Evolutionary conservation across 2,113 vertebrate species (phyloP), one percentile per base, ranked within the genome.

Genomic region (Gobiocypris rarus): DNA sequence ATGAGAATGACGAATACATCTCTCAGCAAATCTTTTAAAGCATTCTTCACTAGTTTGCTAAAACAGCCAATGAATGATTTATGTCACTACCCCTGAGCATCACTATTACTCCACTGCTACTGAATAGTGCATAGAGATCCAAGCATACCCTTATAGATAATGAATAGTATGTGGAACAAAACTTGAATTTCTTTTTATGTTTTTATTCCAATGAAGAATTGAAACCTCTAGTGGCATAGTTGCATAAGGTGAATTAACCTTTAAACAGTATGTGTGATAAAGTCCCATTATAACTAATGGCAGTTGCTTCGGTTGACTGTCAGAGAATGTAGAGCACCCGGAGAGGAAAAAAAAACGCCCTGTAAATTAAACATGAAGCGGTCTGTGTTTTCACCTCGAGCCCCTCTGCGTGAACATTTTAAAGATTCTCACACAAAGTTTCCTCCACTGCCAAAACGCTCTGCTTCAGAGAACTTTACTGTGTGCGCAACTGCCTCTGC

Each of bases 331-430:
- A 70, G 58, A 84, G 75, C 83, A 41, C 58, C 79, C 69, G 26
- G 45, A 84, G 56, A 78, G 81, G 65, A 38, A 38, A 38, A 61
- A 88, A 58, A 86, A 31, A 50, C 5, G 69, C 61, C 26, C 59
- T 81, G 88, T 91, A 79, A 93, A 93, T 93, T 89, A 91, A 92
- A 90, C 88, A 90, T 90, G 84, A 88, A 78, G 76, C 59, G 26
- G 82, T 85, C 43, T 89, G 88, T 89, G 87, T 91, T 90, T 86
- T 78, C 80, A 83, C 87, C 88, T 88, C 81, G 41, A 82, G 89
- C 87, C 24, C 45, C 56, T 61, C 61, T 10, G 81, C 14, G 26
- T 74, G 83, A 50, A 61, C 74, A 79, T 86, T 87, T 78, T 24
- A 87, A 75, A 83, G 81, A 56, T 81, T 85, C 75, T 48, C 8